Base-by-base conservation (phyloP, 2,113 vertebrate genomes). In the Calonectris borealis region DNA sequence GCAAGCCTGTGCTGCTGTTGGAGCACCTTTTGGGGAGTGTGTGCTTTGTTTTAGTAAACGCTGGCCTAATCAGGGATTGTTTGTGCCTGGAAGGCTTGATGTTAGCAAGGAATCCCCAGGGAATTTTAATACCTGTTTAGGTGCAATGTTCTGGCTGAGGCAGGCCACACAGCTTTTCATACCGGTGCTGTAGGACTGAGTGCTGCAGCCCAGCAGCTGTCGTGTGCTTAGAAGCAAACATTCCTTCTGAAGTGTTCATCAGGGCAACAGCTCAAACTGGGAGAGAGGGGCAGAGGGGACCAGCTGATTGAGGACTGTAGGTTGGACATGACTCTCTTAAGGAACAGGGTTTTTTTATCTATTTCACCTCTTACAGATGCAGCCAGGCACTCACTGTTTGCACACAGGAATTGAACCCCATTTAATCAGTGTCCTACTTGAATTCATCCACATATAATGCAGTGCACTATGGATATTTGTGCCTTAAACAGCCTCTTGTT, bases 401-500 rank as follows among this genome's bases (percentile, higher is more conserved):
- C 27, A 3, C 31, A 18, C 19, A 61, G 49, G 46, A 86, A 40
- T 75, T 68, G 42, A 92, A 78, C 36, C 8, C 19, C 29, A 2
- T 91, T 92, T 84, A 78, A 75, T 88, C 52, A 38, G n/a, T 51
- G 36, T 80, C 82, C 71, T 77, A 31, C 64, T 77, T 77, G 38
- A 95, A 90, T 90, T 93, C 69, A 68, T 88, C 66, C 49, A 58
- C 5, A 0, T 77, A 48, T 73, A 60, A 77, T 75, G 84, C 61
- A 36, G 8, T 62, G 54, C 62, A 40, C 62, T 66, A 13, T 85
- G 84, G 84, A 38, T 73, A 52, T 90, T 95, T 94, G 84, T 91
- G 61, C 51, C n/a, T 93, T 83, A 81, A 95, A 79, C 66, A 90
- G 62, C 83, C 48, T 83, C 58, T 89, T 91, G 42, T 79, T 90